Evolutionary conservation across 2,797 vertebrate species (phyloP).

Genomic region (Siniperca obscura): DNA sequence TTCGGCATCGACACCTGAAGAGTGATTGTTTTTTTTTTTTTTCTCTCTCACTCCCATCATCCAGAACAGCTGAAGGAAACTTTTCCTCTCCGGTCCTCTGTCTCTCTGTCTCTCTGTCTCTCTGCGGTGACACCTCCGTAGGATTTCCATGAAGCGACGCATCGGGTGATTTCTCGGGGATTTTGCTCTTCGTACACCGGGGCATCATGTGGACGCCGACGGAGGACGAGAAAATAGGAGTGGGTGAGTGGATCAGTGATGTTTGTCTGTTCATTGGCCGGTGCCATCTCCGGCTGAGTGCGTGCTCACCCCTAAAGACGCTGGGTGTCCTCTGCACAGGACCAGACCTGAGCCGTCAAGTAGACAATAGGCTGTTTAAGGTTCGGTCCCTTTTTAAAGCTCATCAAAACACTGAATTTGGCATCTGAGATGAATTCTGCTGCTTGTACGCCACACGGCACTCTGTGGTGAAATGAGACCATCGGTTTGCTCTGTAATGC

Average conservation of each 20-base stretch:
- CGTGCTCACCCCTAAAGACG: background rate
- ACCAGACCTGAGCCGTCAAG: background rate
- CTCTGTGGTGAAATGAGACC: background rate
- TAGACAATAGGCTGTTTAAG: background rate
- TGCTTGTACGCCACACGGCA: background rate
- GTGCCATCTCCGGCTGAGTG: too few relatives aligned
- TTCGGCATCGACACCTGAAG: background rate
- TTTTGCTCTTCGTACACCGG: constrained; percentile 52
- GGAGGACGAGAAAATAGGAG: constrained; percentile 95
- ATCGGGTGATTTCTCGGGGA: constrained; percentile 53
- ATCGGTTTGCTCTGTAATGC: too few relatives aligned
- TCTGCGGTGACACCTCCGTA: constrained; percentile 23
- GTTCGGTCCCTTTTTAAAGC: background rate
- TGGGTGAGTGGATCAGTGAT: constrained; percentile 87
- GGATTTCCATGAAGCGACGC: constrained; percentile 71
- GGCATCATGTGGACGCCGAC: constrained; percentile 93
- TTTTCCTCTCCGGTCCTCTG: constrained; percentile 29
- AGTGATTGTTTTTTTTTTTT: background rate
- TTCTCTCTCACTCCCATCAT: background rate
- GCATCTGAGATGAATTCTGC: background rate
- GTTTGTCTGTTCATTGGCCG: background rate
- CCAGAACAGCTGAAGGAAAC: constrained; percentile 42
- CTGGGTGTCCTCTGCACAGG: background rate
- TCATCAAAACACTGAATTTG: background rate
- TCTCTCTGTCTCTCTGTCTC: background rate